A percentile compares a stretch with the other conserved stretches of the same genome.
phyloP scores from a whole-genome alignment of 2,888 invertebrate species.

The Iselma pallidipennis region DNA sequence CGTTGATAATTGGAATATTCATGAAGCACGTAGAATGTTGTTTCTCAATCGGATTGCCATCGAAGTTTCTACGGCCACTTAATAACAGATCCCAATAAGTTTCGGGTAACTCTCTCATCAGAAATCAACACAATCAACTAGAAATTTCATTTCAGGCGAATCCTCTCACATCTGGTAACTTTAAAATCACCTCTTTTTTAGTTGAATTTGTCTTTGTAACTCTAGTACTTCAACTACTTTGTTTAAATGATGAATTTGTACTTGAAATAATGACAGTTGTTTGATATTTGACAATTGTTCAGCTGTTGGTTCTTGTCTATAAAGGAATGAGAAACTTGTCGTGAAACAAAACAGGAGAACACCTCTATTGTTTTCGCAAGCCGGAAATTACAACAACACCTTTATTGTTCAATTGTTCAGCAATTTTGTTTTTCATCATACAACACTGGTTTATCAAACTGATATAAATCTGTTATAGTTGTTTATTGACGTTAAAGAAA shows the following conservation, averaged over 20 bases:
- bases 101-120: not conserved
- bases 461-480: too few species aligned
- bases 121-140: not conserved
- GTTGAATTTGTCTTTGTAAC: not conserved
- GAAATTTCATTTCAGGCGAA: not conserved
- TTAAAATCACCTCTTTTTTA: not conserved
- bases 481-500: too few species aligned
- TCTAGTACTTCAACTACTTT: not conserved
- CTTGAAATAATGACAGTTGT: not conserved
- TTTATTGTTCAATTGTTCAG: not conserved
- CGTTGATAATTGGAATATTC: slow-evolving; percentile 63
- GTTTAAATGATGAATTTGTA: not conserved
- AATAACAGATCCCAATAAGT: slow-evolving; percentile 59
- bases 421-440: not conserved
- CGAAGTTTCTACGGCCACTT: slow-evolving; percentile 61
- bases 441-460: too few species aligned
- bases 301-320: not conserved
- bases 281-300: not conserved
- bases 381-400: not conserved
- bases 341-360: not conserved
- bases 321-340: not conserved
- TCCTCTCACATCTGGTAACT: not conserved
- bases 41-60: slow-evolving; percentile 64
- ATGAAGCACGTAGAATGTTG: slow-evolving; percentile 71
- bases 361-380: not conserved